Percentiles rank a stretch among this genome's conserved stretches.
Conservation (phyloP, 2,113 vertebrate genomes). For the Hemiprocne comata region DNA sequence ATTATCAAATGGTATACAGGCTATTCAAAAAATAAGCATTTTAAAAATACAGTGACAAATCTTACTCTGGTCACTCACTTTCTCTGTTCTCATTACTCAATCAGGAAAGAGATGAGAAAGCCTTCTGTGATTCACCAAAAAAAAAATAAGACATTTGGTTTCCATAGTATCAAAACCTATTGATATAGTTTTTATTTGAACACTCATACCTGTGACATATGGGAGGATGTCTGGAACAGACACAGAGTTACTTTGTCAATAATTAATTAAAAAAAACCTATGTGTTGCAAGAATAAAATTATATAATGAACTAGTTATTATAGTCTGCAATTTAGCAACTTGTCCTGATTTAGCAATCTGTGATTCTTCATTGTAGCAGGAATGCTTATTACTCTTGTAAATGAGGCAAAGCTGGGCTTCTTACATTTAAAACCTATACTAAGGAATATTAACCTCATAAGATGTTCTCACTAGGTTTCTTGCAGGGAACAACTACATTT, state of each 20-base stretch:
- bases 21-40: background rate
- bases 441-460: background rate
- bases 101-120: background rate
- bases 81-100: background rate
- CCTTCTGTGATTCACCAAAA: background rate
- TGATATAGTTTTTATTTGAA: background rate
- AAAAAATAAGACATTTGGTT: background rate
- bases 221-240: background rate
- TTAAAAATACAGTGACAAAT: background rate
- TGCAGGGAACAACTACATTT: background rate
- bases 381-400: background rate
- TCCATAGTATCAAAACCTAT: background rate
- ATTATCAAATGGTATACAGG: background rate
- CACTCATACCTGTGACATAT: background rate
- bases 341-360: background rate
- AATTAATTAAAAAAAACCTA: background rate
- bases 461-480: background rate
- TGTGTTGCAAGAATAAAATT: background rate
- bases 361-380: background rate
- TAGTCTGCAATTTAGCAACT: background rate
- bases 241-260: background rate
- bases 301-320: background rate
- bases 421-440: background rate
- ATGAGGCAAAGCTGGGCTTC: background rate
- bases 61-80: background rate